Base-by-base conservation (phyloP, 2,888 invertebrate genomes). In the Crossocerus cetratus region DNA sequence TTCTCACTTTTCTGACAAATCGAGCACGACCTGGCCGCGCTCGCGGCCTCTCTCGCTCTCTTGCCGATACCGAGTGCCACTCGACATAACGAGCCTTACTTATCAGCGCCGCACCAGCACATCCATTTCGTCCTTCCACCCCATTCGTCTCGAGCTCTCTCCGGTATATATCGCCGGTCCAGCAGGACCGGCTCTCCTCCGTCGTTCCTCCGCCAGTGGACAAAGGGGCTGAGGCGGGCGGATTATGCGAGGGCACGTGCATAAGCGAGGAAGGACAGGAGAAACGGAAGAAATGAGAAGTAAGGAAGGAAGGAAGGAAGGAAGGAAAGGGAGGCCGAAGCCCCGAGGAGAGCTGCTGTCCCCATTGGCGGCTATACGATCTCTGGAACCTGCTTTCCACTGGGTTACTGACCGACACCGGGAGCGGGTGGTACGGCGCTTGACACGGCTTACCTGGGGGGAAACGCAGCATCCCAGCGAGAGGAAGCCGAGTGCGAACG, bases 351-450 rank as follows among this genome's bases (percentile, higher is more conserved):
- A 2, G 18, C 43, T 61, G 22, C 44, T 20, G 14, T 2, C 61
- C 49, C 49, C 62, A 44, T 49, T 49, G 49, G 16, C n/a, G 45
- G 43, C 22, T 43, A 16, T 60, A 45, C 49, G 57, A 55, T 68
- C 71, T 68, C 71, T 56, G 53, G 53, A 49, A 76, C 59, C 20
- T 32, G 57, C 56, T 60, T 72, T n/a, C 59, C 66, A n/a, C 56
- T 45, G 69, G 69, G 72, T 80, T 77, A 80, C 58, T 69, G 77
- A 75, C 73, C 78, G 61, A 54, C 45, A n/a, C 5, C 54, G 20
- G 57, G 69, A 65, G 68, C 60, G 45, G 58, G 57, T 32, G 32
- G 32, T 32, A 32, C 49, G 16, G 49, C n/a, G 49, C 49, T 49
- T 16, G 49, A 49, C 49, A 49, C 11, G 32, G 32, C 21, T 44